Evolutionary conservation across 2,797 vertebrate species (phyloP).

Genomic region (Passerculus sandwichensis): DNA sequence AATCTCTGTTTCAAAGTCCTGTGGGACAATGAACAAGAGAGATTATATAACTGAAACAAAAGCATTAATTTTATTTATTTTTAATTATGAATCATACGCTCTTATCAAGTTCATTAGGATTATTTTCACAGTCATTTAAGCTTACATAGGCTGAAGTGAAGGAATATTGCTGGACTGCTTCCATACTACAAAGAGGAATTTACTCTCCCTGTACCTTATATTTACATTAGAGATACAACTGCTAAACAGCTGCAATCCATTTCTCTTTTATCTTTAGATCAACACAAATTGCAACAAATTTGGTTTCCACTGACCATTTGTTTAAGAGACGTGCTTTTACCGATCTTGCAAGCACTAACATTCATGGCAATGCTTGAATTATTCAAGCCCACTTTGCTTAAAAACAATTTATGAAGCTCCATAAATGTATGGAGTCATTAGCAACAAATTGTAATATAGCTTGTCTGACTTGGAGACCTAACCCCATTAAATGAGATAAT

Average conservation of each 20-base stretch:
- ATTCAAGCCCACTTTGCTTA: conserved; percentile 7
- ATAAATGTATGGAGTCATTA: not conserved
- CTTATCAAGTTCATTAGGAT: not conserved
- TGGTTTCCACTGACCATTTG: not conserved
- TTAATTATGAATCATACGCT: not conserved
- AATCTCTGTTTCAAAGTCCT: not conserved
- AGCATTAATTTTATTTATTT: not conserved
- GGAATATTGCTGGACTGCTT: not conserved
- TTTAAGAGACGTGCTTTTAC: not conserved
- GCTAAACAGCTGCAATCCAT: not conserved
- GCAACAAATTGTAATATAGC: not conserved
- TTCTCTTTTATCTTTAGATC: conserved; percentile 2
- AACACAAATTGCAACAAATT: conserved; percentile 11
- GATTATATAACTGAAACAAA: not conserved
- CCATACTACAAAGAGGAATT: not conserved
- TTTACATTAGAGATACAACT: not conserved
- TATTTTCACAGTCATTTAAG: not conserved
- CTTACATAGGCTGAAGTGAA: not conserved
- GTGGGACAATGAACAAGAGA: not conserved
- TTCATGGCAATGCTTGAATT: not conserved
- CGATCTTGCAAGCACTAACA: not conserved
- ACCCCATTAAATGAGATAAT: not conserved
- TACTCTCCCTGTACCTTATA: not conserved
- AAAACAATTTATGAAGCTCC: conserved; percentile 23
- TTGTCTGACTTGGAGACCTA: not conserved